These are phyloP conservation scores for Rotaria socialis DNA, from an alignment of 2,888 invertebrate species.

Conservation along the genomic window DNA sequence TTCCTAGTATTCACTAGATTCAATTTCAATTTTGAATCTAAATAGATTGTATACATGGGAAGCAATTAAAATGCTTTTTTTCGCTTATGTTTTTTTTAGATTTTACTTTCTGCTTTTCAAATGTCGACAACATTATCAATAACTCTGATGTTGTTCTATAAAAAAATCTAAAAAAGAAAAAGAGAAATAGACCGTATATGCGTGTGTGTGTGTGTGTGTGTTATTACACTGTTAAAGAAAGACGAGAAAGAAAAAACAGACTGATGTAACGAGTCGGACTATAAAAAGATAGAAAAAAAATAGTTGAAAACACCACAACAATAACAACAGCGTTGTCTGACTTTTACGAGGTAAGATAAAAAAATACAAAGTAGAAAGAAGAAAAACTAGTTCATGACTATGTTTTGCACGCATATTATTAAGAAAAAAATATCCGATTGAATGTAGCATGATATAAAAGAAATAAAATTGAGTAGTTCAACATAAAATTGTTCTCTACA, in stretches of 20 bases:
- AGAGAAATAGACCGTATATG: not conserved
- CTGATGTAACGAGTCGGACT: not conserved
- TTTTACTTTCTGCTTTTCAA: not conserved
- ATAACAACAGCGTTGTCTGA: not conserved
- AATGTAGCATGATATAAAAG: not conserved
- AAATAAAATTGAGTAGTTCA: too few relatives aligned
- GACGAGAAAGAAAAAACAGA: not conserved
- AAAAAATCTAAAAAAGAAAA: not conserved
- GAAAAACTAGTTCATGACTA: not conserved
- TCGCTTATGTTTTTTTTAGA: not conserved
- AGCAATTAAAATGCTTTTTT: not conserved
- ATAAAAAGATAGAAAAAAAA: conserved; percentile 7
- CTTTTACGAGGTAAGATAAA: not conserved
- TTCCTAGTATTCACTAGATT: not conserved
- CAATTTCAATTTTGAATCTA: not conserved
- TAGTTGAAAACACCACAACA: not conserved
- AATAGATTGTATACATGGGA: not conserved
- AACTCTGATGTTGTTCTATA: not conserved
- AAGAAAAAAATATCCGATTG: not conserved
- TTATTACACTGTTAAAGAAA: not conserved
- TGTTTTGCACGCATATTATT: not conserved
- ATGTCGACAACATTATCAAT: not conserved
- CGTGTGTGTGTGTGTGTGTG: not conserved
- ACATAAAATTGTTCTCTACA: too few relatives aligned
- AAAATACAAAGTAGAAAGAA: not conserved